Evolutionary conservation across 2,888 invertebrate species (phyloP), one percentile per base, ranked within the genome.

Genomic region (Drosophila crucigera): DNA sequence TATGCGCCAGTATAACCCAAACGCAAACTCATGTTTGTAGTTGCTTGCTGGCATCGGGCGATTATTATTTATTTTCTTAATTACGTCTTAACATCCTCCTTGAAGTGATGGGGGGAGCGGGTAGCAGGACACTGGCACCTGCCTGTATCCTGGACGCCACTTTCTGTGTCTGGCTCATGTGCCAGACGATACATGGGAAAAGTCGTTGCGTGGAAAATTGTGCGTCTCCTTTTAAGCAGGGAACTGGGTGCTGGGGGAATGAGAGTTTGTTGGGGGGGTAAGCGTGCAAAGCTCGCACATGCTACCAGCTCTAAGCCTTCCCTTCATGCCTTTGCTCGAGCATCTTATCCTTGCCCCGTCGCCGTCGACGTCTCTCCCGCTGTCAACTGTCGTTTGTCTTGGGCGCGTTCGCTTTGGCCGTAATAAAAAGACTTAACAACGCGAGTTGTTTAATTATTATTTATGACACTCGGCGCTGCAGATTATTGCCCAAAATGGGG

Each of bases 51-150:
- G 79, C 90, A 85, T 83, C 68, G 84, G 83, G 81, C 89, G 90
- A 90, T 91, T 91, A 91, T 91, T 91, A 91, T 91, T 91, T 91
- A 91, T 91, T 91, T 91, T 91, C 90, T 91, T 91, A 91, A 91
- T 91, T 91, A 91, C 85, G 89, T 84, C 88, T 87, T 83, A 84
- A 64, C 84, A 85, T 80, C 76, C 89, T 67, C 53, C 78, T 62
- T 69, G 76, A 84, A 75, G 87, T 76, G 85, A 68, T 53, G 76
- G 55, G 69, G 76, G 49, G 30, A n/a, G 50, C 19, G 50, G 49
- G 47, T 43, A 30, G 52, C 14, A 25, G 47, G 16, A 22, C 33
- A 16, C 72, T 63, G 59, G 73, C 82, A 79, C 86, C 84, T 88
- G 84, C 68, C 73, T 66, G 60, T 22, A 43, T 50, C 31, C 37